Percentiles rank a stretch among this genome's conserved stretches.
Evolutionary conservation across 2,888 invertebrate genomes (phyloP).

Genomic region (Brassicogethes aeneus): DNA sequence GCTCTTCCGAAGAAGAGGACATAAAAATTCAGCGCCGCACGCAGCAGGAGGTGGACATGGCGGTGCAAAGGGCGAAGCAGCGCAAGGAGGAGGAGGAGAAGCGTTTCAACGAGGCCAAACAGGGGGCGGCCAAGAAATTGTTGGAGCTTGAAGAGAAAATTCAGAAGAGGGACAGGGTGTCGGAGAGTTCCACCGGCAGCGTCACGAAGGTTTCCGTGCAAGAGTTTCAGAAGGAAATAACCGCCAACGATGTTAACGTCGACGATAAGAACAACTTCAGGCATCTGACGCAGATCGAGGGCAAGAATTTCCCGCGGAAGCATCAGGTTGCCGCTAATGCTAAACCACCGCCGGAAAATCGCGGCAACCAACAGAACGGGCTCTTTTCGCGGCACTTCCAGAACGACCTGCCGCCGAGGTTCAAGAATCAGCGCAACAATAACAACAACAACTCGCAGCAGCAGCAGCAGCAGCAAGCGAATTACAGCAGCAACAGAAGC

Average conservation of each 20-base stretch:
- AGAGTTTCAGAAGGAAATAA: conserved; percentile 45
- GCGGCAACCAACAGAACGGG: conserved; percentile 44
- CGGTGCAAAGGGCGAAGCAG: conserved; percentile 74
- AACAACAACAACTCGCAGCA: conserved; percentile 31
- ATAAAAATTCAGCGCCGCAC: conserved; percentile 19
- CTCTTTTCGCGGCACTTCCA: conserved; percentile 69
- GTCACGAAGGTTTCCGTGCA: conserved; percentile 43
- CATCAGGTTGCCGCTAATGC: conserved; percentile 12
- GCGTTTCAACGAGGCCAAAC: conserved; percentile 56
- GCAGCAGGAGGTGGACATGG: conserved; percentile 56
- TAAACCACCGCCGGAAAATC: conserved; percentile 9
- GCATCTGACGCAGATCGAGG: conserved; percentile 40
- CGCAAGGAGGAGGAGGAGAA: conserved; percentile 86
- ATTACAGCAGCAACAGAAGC: conserved; percentile 13
- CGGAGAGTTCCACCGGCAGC: too few species aligned
- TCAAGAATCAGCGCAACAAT: conserved; percentile 64
- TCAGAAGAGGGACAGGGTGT: conserved; percentile 47
- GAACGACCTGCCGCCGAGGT: conserved; percentile 77
- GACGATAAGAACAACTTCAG: conserved; percentile 22
- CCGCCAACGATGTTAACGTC: conserved; percentile 17
- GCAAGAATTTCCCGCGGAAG: conserved; percentile 28
- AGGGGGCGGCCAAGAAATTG: conserved; percentile 55
- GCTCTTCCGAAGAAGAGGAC: conserved; percentile 30
- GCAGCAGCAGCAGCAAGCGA: conserved; percentile 18
- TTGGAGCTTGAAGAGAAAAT: conserved; percentile 60